Conservation (phyloP, 2,888 invertebrate genomes). For the Philhelius pedissequus region DNA sequence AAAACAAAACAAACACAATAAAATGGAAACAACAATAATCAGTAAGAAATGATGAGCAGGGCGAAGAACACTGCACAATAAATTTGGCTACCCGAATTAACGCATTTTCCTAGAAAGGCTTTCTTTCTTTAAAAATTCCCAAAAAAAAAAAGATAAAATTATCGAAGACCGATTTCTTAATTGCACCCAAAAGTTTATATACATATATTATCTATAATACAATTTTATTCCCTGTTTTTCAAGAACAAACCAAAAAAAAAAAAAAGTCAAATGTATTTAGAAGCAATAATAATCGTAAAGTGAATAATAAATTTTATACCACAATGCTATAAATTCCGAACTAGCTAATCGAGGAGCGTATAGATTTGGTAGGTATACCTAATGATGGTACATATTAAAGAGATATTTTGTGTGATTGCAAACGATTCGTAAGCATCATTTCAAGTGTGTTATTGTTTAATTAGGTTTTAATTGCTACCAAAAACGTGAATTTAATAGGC, state of each 20-base stretch:
- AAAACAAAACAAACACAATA: conserved; percentile 36
- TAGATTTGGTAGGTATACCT: too few species aligned
- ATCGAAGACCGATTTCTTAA: conserved; percentile 31
- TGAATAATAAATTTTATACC: conserved; percentile 34
- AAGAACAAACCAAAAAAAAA: conserved; percentile 8
- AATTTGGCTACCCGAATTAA: too few species aligned
- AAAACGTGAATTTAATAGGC: background rate
- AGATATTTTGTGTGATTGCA: conserved; percentile 14
- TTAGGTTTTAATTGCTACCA: conserved; percentile 27
- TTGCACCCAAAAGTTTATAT: conserved; percentile 18
- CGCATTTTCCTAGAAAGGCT: conserved; percentile 62
- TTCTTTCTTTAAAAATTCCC: conserved; percentile 33
- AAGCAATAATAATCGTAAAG: conserved; percentile 15
- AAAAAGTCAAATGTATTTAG: conserved; percentile 11
- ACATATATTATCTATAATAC: conserved; percentile 28
- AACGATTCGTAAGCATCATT: background rate
- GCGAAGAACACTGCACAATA: background rate
- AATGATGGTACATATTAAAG: background rate
- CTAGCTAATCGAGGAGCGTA: background rate
- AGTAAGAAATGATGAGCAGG: background rate
- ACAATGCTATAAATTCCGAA: conserved; percentile 23
- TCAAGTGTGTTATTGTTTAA: conserved; percentile 19
- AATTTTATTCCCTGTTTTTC: conserved; percentile 3
- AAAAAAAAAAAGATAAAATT: background rate
- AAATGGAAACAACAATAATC: background rate